phyloP scores from a whole-genome alignment of 2,888 invertebrate genomes.

The Eupithecia inturbata region DNA sequence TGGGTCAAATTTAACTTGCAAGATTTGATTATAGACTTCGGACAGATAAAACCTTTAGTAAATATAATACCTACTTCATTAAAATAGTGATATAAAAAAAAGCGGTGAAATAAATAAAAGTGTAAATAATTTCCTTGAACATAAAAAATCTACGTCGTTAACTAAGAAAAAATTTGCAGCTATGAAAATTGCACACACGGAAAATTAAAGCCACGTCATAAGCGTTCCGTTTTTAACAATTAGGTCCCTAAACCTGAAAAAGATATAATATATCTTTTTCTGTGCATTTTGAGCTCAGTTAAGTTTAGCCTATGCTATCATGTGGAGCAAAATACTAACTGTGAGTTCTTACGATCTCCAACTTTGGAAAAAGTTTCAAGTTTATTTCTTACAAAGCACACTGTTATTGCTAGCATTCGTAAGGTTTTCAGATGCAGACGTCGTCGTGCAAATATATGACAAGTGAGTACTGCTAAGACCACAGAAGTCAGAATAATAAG shows the following conservation, averaged over 20 bases:
- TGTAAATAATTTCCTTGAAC: neutral
- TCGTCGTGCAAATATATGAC: neutral
- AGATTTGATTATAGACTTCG: neutral
- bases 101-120: neutral
- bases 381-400: neutral
- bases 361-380: neutral
- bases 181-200: neutral
- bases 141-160: neutral
- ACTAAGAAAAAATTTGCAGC: neutral
- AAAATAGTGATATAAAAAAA: neutral
- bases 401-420: neutral
- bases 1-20: neutral
- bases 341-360: neutral
- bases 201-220: neutral
- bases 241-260: neutral
- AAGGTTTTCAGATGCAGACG: neutral
- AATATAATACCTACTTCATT: neutral
- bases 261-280: neutral
- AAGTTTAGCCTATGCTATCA: neutral
- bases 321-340: constrained; percentile 3
- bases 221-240: neutral
- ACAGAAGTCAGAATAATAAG: too few species aligned
- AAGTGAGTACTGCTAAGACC: neutral
- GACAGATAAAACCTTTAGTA: neutral
- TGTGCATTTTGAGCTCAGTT: neutral